Conservation (phyloP, 2,888 invertebrate species). For the Pharmacophagus antenor region DNA sequence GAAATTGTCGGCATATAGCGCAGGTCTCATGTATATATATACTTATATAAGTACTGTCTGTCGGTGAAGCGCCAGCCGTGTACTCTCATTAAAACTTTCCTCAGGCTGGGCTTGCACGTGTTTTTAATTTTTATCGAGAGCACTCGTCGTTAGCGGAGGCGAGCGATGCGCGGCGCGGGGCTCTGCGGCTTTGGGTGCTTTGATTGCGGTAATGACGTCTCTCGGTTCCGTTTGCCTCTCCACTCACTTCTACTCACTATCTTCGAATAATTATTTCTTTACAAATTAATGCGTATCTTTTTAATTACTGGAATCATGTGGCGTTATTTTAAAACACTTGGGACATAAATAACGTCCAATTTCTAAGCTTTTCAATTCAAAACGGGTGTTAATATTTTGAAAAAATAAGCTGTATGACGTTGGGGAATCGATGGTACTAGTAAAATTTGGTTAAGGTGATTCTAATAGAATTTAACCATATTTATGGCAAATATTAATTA, state of each 20-base stretch:
- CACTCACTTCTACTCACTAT: conserved; percentile 66
- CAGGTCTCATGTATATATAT: conserved; percentile 12
- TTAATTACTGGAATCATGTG: conserved; percentile 46
- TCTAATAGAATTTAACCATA: too few species aligned
- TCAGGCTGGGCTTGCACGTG: conserved; percentile 79
- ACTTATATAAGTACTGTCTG: conserved; percentile 44
- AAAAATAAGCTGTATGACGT: too few species aligned
- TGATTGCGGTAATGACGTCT: conserved; percentile 81
- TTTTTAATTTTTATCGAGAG: conserved; percentile 82
- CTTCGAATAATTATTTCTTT: conserved; percentile 70
- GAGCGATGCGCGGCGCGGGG: conserved; percentile 37
- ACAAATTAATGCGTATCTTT: conserved; percentile 65
- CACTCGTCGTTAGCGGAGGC: conserved; percentile 71
- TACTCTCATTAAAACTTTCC: conserved; percentile 81
- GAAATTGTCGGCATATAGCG: conserved; percentile 32
- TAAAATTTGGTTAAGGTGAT: too few species aligned
- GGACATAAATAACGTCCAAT: conserved; percentile 18
- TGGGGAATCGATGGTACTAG: too few species aligned
- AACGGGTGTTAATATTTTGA: background rate
- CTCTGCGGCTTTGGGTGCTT: conserved; percentile 68
- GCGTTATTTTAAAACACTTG: conserved; percentile 15
- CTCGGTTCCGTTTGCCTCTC: conserved; percentile 48
- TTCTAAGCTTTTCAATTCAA: background rate
- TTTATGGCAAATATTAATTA: too few species aligned
- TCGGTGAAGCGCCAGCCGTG: conserved; percentile 59